Evolutionary conservation across 1,140 invertebrate genomes (phyloP).

Genomic region (Macrobrachium nipponense): DNA sequence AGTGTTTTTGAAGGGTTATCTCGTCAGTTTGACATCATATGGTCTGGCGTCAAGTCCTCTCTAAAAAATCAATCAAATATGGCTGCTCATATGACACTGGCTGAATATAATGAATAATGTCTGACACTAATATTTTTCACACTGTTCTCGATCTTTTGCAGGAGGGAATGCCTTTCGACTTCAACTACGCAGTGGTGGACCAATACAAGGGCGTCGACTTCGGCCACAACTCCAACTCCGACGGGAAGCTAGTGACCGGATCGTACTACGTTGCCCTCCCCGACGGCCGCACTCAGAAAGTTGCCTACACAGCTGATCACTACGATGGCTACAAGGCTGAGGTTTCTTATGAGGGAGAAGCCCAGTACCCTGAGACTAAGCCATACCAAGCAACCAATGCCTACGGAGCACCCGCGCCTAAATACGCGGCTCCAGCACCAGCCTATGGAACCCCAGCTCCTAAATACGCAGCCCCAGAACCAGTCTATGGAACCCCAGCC

Average conservation of each 20-base stretch:
- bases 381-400: neutral
- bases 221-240: slow-evolving; percentile 29
- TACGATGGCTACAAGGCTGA: slow-evolving; percentile 30
- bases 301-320: slow-evolving; percentile 30
- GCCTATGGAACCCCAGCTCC: slow-evolving; percentile 12
- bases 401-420: slow-evolving; percentile 12
- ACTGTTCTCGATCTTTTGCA: neutral
- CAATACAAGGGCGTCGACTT: slow-evolving; percentile 17
- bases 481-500: neutral
- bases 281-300: slow-evolving; percentile 40
- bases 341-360: slow-evolving; percentile 40
- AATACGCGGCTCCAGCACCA: slow-evolving; percentile 26
- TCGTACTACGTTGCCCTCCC: slow-evolving; percentile 36
- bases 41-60: no score
- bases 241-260: slow-evolving; percentile 26
- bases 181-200: slow-evolving; percentile 28
- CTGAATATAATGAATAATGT: no score
- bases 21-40: no score
- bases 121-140: neutral
- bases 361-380: slow-evolving; percentile 15
- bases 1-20: no score
- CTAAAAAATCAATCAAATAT: neutral
- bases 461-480: slow-evolving; percentile 13
- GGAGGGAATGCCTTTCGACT: slow-evolving; percentile 49
- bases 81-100: no score